Conservation (phyloP, 2,888 invertebrate species). For the Calameuta filiformis region DNA sequence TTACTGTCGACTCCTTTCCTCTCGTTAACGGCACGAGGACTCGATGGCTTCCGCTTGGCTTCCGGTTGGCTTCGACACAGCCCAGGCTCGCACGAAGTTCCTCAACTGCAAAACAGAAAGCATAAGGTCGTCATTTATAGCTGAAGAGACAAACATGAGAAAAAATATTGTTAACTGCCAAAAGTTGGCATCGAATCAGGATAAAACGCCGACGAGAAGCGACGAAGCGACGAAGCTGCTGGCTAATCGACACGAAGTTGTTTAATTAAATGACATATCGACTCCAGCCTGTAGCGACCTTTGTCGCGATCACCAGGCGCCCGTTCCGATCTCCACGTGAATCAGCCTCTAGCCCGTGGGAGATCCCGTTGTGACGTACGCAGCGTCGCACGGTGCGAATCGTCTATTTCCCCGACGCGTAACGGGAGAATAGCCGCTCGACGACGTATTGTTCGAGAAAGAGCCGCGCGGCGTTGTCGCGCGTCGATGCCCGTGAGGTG, state of each 20-base stretch:
- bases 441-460: background rate
- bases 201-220: background rate
- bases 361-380: background rate
- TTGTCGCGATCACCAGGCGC: background rate
- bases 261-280: background rate
- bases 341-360: too few species aligned
- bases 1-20: slow-evolving; percentile 22
- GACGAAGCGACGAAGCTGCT: background rate
- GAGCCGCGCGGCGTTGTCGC: background rate
- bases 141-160: background rate
- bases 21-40: slow-evolving; percentile 15
- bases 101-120: slow-evolving; percentile 11
- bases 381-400: background rate
- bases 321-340: background rate
- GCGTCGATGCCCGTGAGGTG: background rate
- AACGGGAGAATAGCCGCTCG: background rate
- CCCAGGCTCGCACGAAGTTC: slow-evolving; percentile 1
- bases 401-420: background rate
- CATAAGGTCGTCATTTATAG: background rate
- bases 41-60: background rate
- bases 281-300: background rate
- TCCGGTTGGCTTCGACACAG: slow-evolving; percentile 7
- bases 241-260: background rate
- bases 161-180: background rate
- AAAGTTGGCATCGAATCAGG: background rate